phyloP scores from a whole-genome alignment of 2,113 vertebrate species.

The Arizona elegans region DNA sequence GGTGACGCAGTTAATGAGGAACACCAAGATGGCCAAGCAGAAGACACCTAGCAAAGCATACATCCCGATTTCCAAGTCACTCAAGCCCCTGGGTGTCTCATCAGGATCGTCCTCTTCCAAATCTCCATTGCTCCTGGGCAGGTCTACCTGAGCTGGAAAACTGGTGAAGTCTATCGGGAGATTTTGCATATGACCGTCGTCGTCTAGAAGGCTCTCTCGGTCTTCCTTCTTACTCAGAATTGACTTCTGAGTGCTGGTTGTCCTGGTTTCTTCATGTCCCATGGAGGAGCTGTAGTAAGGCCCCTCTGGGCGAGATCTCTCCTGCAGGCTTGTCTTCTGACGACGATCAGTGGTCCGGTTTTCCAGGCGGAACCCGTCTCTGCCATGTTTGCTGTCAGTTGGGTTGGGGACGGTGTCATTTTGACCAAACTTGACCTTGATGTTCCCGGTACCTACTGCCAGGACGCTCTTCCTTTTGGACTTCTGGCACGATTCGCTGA shows the following conservation, averaged over 20 bases:
- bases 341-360: slow-evolving; percentile 47
- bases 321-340: slow-evolving; percentile 55
- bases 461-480: slow-evolving; percentile 87
- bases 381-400: slow-evolving; percentile 55
- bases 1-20: slow-evolving; percentile 86
- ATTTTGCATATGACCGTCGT: slow-evolving; percentile 73
- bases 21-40: slow-evolving; percentile 91
- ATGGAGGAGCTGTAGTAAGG: slow-evolving; percentile 62
- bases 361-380: slow-evolving; percentile 60
- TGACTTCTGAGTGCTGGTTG: slow-evolving; percentile 74
- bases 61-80: slow-evolving; percentile 93
- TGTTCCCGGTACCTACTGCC: slow-evolving; percentile 76
- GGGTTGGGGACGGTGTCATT: slow-evolving; percentile 57
- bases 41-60: slow-evolving; percentile 90
- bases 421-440: slow-evolving; percentile 82
- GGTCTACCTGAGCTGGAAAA: slow-evolving; percentile 75
- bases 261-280: slow-evolving; percentile 73
- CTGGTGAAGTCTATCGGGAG: slow-evolving; percentile 80
- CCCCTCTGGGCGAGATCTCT: slow-evolving; percentile 38
- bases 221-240: slow-evolving; percentile 63
- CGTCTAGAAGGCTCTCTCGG: slow-evolving; percentile 64
- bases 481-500: slow-evolving; percentile 87
- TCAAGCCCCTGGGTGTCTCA: slow-evolving; percentile 75
- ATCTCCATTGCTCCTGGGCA: slow-evolving; percentile 61
- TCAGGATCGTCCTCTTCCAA: slow-evolving; percentile 67